Conservation (phyloP, 2,888 invertebrate species). For the Campoplex capitator region DNA sequence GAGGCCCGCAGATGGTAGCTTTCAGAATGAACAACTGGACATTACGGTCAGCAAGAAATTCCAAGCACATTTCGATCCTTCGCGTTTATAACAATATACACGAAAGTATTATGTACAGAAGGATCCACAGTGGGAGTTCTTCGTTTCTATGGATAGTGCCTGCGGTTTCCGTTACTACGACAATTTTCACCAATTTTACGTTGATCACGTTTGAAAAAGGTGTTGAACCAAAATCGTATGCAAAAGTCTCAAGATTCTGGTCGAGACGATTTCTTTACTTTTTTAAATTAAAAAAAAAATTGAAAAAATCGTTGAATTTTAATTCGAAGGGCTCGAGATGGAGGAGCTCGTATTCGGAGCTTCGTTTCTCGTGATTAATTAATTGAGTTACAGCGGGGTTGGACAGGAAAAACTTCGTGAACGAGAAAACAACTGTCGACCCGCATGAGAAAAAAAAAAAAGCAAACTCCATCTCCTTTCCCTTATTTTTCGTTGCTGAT, state of each 20-base stretch:
- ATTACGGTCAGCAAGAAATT: constrained; percentile 56
- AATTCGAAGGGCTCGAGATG: not conserved
- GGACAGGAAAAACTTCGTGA: constrained; percentile 6
- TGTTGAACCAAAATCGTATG: not conserved
- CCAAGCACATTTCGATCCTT: constrained; percentile 51
- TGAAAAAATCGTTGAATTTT: not conserved
- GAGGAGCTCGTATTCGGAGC: not conserved
- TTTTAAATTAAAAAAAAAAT: no score
- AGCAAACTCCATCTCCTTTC: constrained; percentile 8
- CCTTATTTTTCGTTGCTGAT: constrained; percentile 9
- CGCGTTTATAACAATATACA: constrained; percentile 47
- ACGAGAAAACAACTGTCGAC: constrained; percentile 11
- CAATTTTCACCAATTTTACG: constrained; percentile 31
- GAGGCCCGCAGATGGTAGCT: constrained; percentile 61
- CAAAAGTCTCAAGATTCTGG: not conserved
- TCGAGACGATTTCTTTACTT: not conserved
- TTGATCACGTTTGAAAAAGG: constrained; percentile 1
- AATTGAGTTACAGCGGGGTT: constrained; percentile 46
- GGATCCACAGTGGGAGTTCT: constrained; percentile 24
- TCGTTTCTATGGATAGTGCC: constrained; percentile 9
- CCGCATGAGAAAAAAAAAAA: constrained; percentile 60
- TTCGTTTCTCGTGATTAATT: constrained; percentile 49
- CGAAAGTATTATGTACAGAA: constrained; percentile 27
- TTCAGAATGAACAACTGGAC: constrained; percentile 60
- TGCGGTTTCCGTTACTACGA: constrained; percentile 6